Conservation (phyloP, 2,113 vertebrate species). For the Trochalopteron elliotii region DNA sequence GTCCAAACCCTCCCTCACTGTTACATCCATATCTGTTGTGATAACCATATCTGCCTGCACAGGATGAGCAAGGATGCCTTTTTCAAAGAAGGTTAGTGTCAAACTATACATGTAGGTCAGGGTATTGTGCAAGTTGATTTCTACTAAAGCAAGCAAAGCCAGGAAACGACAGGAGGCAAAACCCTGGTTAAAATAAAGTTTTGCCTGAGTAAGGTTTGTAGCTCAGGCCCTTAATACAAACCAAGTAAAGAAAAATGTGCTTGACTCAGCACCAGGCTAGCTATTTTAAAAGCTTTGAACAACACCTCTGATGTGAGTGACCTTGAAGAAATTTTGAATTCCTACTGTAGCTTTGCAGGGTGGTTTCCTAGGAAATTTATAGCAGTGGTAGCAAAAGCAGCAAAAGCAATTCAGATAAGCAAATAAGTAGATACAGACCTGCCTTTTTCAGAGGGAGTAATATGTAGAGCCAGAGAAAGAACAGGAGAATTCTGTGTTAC, state of each 20-base stretch:
- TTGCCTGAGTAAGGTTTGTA: neutral
- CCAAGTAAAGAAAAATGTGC: neutral
- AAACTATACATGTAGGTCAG: neutral
- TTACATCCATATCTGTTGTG: neutral
- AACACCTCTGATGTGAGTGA: constrained; percentile 15
- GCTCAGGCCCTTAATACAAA: neutral
- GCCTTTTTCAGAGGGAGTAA: neutral
- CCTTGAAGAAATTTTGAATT: constrained; percentile 40
- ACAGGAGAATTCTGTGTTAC: neutral
- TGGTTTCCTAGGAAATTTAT: constrained; percentile 36
- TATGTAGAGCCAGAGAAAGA: neutral
- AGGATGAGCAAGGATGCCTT: neutral
- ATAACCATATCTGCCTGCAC: neutral
- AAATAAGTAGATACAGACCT: neutral
- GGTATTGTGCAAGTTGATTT: neutral
- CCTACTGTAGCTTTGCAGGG: neutral
- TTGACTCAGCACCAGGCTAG: constrained; percentile 27
- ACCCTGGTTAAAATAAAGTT: neutral
- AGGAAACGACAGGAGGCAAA: neutral
- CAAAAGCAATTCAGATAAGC: constrained; percentile 24
- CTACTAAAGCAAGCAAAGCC: neutral
- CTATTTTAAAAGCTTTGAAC: constrained; percentile 46
- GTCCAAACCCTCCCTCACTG: neutral
- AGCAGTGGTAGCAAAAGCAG: constrained; percentile 9
- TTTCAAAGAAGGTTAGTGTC: neutral